Percentiles rank a stretch among this genome's conserved stretches.
Conservation (phyloP, 2,888 invertebrate genomes). For the Microplitis manilae region DNA sequence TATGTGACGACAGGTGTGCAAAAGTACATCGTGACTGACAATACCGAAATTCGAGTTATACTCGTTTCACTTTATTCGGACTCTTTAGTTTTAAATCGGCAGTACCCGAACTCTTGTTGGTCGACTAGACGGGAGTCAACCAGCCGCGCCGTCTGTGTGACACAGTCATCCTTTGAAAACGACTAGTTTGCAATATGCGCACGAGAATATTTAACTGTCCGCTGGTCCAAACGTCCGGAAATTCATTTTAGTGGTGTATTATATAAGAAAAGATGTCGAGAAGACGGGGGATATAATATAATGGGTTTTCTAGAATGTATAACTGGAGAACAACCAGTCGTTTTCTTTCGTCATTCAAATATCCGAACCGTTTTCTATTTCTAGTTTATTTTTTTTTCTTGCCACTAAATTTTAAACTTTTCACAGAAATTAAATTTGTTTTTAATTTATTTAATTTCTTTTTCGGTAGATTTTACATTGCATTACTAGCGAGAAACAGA, state of each 20-base stretch:
- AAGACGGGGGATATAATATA: not conserved
- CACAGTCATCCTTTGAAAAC: slow-evolving; percentile 25
- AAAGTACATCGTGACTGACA: slow-evolving; percentile 50
- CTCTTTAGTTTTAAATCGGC: not conserved
- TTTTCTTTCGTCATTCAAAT: not conserved
- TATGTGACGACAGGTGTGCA: slow-evolving; percentile 55
- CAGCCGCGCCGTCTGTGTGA: slow-evolving; percentile 18
- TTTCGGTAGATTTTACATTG: not conserved
- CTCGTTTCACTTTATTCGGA: slow-evolving; percentile 4
- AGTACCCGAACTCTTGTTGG: not conserved
- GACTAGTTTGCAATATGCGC: slow-evolving; percentile 27
- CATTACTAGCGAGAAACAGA: not conserved
- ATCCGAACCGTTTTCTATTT: not conserved
- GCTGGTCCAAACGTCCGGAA: not conserved
- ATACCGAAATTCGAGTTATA: slow-evolving; percentile 9
- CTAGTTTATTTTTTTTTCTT: not conserved
- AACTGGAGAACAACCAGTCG: not conserved
- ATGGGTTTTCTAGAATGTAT: not conserved
- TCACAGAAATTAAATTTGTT: not conserved
- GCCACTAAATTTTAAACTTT: not conserved
- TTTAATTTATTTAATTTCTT: not conserved
- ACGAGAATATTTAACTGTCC: slow-evolving; percentile 26
- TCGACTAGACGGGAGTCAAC: not conserved
- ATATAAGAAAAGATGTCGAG: not conserved
- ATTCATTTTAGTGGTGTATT: not conserved